A percentile compares a stretch with the other conserved stretches of the same genome.
Conservation (phyloP, 2,888 invertebrate species). For the Phortica magna region DNA sequence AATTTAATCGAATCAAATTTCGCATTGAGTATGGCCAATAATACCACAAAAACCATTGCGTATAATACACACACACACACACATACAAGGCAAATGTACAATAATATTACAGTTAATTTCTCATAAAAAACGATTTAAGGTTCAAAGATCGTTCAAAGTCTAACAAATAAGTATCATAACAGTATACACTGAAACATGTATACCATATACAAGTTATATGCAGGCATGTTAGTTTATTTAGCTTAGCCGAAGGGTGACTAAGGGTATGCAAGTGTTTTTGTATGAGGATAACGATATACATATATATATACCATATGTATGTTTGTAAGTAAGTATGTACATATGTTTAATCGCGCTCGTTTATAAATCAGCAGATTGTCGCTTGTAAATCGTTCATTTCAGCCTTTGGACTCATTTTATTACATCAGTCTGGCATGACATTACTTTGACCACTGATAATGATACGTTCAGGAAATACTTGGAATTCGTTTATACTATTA, state of each 20-base stretch:
- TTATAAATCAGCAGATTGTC: not conserved
- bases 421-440: not conserved
- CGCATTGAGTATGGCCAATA: too few species aligned
- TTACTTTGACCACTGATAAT: not conserved
- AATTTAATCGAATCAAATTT: too few species aligned
- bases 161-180: not conserved
- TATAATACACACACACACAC: not conserved
- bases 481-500: too few species aligned
- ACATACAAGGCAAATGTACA: not conserved
- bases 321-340: too few species aligned
- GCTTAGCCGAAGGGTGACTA: too few species aligned
- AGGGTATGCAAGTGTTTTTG: too few species aligned
- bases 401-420: not conserved
- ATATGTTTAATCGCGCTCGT: not conserved
- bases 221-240: too few species aligned
- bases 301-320: too few species aligned
- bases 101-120: not conserved
- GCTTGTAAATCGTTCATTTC: not conserved
- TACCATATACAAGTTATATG: too few species aligned
- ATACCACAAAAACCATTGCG: not conserved
- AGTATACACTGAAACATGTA: too few species aligned
- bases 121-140: not conserved
- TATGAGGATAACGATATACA: too few species aligned
- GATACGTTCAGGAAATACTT: not conserved
- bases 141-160: not conserved